phyloP scores from a whole-genome alignment of 1,140 invertebrate species.

The Druon quercuslanigerum region DNA sequence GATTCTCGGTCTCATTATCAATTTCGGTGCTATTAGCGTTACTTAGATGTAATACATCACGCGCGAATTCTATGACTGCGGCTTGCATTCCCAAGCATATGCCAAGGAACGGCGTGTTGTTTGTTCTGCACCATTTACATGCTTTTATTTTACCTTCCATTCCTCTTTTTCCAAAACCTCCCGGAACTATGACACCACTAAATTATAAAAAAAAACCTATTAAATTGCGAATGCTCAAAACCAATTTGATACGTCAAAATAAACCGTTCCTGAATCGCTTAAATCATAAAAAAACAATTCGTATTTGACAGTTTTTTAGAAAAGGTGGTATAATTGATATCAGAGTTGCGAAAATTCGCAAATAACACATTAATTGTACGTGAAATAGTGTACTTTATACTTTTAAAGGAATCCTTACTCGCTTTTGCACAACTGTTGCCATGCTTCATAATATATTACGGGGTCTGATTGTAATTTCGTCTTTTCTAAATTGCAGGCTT shows the following conservation, averaged over 20 bases:
- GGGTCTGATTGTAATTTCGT: conserved; percentile 84
- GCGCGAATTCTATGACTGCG: conserved; percentile 97
- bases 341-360: too few relatives aligned
- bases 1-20: conserved; percentile 82
- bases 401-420: conserved; percentile 80
- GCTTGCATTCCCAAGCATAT: conserved; percentile 98
- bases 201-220: conserved; percentile 58
- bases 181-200: conserved; percentile 96
- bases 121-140: conserved; percentile 93
- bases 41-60: conserved; percentile 86
- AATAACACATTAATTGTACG: too few relatives aligned
- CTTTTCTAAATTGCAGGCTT: conserved; percentile 91
- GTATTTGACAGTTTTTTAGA: too few relatives aligned
- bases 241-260: too few relatives aligned
- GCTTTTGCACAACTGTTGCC: conserved; percentile 92
- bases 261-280: too few relatives aligned
- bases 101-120: conserved; percentile 93
- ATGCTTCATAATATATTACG: conserved; percentile 93
- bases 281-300: too few relatives aligned
- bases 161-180: conserved; percentile 97
- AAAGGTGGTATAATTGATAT: too few relatives aligned
- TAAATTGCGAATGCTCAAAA: conserved; percentile 8
- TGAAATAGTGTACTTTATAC: too few relatives aligned
- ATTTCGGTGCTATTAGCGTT: conserved; percentile 94
- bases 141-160: conserved; percentile 97